Evolutionary conservation across 2,113 vertebrate genomes (phyloP).

Genomic region (Plectropomus leopardus): DNA sequence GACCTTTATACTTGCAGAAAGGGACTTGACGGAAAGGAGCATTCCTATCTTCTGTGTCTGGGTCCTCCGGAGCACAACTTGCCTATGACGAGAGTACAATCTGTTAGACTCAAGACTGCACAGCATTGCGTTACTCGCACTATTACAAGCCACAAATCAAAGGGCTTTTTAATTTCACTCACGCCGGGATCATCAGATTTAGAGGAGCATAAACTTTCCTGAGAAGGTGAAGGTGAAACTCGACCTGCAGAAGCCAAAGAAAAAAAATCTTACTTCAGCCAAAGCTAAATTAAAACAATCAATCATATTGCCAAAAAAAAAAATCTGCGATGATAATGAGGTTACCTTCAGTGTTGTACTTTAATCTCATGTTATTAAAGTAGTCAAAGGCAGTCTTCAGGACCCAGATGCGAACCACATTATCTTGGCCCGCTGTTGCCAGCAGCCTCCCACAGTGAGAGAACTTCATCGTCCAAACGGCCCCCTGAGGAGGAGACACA

Average conservation of each 20-base stretch:
- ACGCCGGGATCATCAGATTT: conserved; percentile 97
- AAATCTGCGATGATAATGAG: no score
- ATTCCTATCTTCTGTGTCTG: conserved; percentile 94
- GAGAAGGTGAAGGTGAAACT: conserved; percentile 98
- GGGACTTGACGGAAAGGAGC: conserved; percentile 94
- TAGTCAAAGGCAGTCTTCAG: conserved; percentile 98
- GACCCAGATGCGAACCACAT: conserved; percentile 98
- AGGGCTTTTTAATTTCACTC: conserved; percentile 41
- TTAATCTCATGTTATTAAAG: conserved; percentile 99
- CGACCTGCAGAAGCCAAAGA: conserved; percentile 85
- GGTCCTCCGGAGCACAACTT: conserved; percentile 89
- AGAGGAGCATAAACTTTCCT: conserved; percentile 97
- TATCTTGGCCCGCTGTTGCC: conserved; percentile 97
- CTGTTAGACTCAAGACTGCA: background rate
- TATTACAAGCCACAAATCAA: background rate
- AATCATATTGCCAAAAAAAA: background rate
- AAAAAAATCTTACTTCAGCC: background rate
- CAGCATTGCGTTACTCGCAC: background rate
- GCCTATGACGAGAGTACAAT: conserved; percentile 78
- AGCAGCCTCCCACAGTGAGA: conserved; percentile 96
- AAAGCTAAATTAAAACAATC: background rate
- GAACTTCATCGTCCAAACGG: conserved; percentile 99
- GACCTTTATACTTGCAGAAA: conserved; percentile 99
- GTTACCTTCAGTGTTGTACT: conserved; percentile 98
- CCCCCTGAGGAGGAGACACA: conserved; percentile 86